Base-by-base conservation (phyloP, 2,113 vertebrate species). In the Archocentrus centrarchus region DNA sequence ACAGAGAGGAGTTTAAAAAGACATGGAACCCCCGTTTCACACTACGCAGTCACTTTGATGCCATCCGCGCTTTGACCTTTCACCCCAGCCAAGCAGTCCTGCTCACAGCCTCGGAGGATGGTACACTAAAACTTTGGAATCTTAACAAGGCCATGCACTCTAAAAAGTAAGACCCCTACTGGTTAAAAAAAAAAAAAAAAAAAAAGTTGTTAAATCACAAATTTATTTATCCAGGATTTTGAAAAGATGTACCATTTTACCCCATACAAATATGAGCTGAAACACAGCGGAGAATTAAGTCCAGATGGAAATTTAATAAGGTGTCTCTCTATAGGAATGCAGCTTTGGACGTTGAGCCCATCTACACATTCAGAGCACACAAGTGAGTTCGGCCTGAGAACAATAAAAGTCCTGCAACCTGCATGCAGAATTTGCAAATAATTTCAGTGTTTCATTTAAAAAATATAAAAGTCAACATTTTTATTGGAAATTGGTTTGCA, bases 91-190 rank as follows among this genome's bases (percentile, higher is more conserved):
- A 97, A 87, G 95, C 97, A 0, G 97, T 97, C 3, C 85, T 98
- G 80, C 91, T 98, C 90, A 97, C 97, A 0, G 97, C 97, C 37
- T 97, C 97, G 0, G 97, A 98, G 89, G 97, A 98, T 0, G 97
- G 97, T 27, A 98, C 97, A 0, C 94, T 98, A 78, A 98, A 98
- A 70, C 96, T 98, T 24, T 98, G 97, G 97, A 98, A 98, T 94
- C 96, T 98, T 53, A 97, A 98, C 93, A 98, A 98, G 82, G 96
- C 97, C 0, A 96, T 96, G 75, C 93, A 97, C 5, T 97, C 97
- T 60, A 98, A 97, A 90, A 98, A 98, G 97, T 98, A 91, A 94
- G 95, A 57, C 44, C 14, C n/a, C 11, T 32, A 62, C 4, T 9
- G 8, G 44, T 50, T 8, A 27, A 55, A 20, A 22, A 41, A 53